These are phyloP conservation scores for Acanthosepion esculentum DNA, from an alignment of 2,888 invertebrate genomes.

Conservation along the genomic window DNA sequence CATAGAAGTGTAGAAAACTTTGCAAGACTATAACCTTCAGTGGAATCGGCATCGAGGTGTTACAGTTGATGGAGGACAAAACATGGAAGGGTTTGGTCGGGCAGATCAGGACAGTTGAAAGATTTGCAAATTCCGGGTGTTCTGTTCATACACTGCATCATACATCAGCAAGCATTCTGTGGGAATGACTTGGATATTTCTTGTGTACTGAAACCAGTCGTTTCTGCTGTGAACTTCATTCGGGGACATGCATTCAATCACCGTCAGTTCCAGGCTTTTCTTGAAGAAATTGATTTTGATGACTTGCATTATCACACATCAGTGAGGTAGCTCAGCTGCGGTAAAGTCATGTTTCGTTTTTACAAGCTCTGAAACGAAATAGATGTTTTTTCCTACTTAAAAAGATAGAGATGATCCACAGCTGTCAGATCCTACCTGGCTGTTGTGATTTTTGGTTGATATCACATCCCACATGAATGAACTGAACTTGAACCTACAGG, in stretches of 20 bases:
- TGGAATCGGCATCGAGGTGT: neutral
- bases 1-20: no score
- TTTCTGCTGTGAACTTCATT: conserved; percentile 36
- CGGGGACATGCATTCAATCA: neutral
- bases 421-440: neutral
- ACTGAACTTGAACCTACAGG: no score
- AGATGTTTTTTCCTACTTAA: neutral
- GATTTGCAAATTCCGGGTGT: conserved; percentile 40
- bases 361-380: conserved; percentile 42
- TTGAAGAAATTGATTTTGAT: neutral
- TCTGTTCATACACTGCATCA: conserved; percentile 43
- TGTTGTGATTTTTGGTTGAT: no score
- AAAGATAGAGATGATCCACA: conserved; percentile 38
- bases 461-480: no score
- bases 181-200: neutral
- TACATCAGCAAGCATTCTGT: neutral
- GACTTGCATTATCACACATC: neutral
- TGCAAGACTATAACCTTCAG: no score
- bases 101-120: neutral
- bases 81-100: neutral
- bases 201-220: conserved; percentile 44
- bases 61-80: neutral
- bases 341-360: conserved; percentile 44
- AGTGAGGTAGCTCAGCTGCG: neutral
- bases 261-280: conserved; percentile 6